Conservation (phyloP, 2,113 vertebrate genomes). For the Acanthisitta chloris region DNA sequence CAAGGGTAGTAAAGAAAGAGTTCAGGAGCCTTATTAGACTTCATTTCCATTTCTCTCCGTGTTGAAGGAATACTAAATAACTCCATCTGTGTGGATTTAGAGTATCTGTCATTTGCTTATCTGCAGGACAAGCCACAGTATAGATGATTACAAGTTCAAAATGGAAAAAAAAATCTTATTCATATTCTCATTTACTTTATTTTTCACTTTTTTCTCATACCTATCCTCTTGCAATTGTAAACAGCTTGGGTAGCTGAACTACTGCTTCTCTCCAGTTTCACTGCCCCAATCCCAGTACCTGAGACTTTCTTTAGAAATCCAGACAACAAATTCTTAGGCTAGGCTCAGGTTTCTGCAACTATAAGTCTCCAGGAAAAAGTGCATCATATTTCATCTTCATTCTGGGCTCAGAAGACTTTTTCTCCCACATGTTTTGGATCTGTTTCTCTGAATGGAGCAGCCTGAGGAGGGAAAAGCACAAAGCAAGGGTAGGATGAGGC, state of each 20-base stretch:
- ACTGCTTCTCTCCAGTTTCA: neutral
- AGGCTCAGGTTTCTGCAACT: neutral
- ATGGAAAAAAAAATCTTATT: neutral
- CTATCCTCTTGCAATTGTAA: neutral
- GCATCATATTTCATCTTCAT: neutral
- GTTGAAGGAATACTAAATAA: slow-evolving; percentile 19
- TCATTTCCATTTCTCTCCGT: slow-evolving; percentile 12
- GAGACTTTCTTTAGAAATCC: neutral
- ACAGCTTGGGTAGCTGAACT: neutral
- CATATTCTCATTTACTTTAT: neutral
- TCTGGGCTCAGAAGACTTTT: neutral
- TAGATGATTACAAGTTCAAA: neutral
- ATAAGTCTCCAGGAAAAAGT: neutral
- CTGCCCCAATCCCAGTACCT: neutral
- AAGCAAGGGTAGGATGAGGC: neutral
- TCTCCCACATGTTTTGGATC: neutral
- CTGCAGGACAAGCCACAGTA: neutral
- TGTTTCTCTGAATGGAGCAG: neutral
- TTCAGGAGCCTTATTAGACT: slow-evolving; percentile 32
- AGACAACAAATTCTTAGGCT: neutral
- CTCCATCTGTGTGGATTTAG: neutral
- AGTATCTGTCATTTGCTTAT: neutral
- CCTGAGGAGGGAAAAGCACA: neutral
- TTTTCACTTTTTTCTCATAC: neutral
- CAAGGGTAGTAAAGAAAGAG: neutral